Base-by-base conservation (phyloP, 2,888 invertebrate genomes). In the Leptinotarsa juncta region DNA sequence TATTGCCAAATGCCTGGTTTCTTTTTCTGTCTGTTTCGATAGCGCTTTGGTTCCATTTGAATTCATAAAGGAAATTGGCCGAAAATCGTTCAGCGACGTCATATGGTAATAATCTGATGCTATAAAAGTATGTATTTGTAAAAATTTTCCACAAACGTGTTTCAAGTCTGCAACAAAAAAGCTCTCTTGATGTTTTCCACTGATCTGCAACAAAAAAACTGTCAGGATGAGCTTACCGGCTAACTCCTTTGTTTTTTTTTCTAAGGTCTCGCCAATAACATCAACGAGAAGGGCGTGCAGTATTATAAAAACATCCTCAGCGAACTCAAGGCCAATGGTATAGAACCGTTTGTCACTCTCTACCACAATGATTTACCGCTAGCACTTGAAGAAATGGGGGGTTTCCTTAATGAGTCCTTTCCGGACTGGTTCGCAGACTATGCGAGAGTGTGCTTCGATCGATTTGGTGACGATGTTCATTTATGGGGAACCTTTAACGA, bases 241-340 rank as follows among this genome's bases (percentile, higher is more conserved):
- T 51, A 51, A 51, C n/a, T 51, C n/a, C 4, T 16, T 16, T n/a
- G n/a, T 51, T 51, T 51, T 51, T 16, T 51, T 16, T 51, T n/a
- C 4, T 10, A 66, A 66, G 95, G 94, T 16, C 88, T 91, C 71
- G 89, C 90, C 16, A 91, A 92, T 81, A 84, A 90, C 26, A 88
- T 95, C 48, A 96, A 94, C 84, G 88, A 90, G 66, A 89, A 90
- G 3, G 96, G 94, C 23, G 89, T 96, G 14, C 88, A 91, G 73
- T 81, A 80, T 66, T 81, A 81, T 73, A 78, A 77, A 18, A 78
- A 78, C 49, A 42, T 81, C 18, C 72, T 81, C 1, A 67, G n/a
- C 1, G 89, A 87, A 68, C 86, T 92, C 1, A 81, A 90, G 49
- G 87, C 84, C 65, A 88, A 89, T 70, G 89, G 88, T 16, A 90